Percentiles rank a stretch among this genome's conserved stretches.
These are phyloP conservation scores for Micronycteris hirsuta DNA, from an alignment of 2,113 vertebrate species.

Conservation along the genomic window DNA sequence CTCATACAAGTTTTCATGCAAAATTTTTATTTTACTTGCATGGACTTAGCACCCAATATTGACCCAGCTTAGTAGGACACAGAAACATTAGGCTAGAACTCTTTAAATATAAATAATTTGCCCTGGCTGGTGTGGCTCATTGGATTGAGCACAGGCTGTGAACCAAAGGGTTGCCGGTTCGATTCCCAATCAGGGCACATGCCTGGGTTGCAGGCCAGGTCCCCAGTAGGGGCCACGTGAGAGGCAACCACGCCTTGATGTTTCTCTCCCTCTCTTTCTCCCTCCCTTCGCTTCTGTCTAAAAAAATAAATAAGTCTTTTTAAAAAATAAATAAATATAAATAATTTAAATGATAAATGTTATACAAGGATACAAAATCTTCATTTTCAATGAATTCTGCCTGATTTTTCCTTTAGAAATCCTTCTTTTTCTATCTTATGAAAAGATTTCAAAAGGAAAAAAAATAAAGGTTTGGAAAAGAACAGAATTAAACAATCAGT, in stretches of 20 bases:
- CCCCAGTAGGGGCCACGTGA: too few species aligned
- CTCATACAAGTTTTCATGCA: neutral
- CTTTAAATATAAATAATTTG: constrained; percentile 15
- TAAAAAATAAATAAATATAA: too few species aligned
- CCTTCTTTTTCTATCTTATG: neutral
- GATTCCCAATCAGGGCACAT: too few species aligned
- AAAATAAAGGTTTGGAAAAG: neutral
- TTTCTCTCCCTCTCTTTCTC: too few species aligned
- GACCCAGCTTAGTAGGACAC: neutral
- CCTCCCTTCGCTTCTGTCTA: too few species aligned
- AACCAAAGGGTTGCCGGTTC: too few species aligned
- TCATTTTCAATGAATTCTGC: constrained; percentile 23
- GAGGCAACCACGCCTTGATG: too few species aligned
- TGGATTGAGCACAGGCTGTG: too few species aligned
- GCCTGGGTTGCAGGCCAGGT: too few species aligned
- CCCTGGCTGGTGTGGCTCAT: too few species aligned
- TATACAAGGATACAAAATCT: neutral
- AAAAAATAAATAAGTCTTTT: too few species aligned
- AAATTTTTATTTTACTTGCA: neutral
- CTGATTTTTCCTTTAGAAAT: constrained; percentile 24
- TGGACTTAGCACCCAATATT: neutral
- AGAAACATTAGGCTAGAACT: neutral
- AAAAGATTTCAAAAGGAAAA: neutral
- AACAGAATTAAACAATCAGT: neutral
- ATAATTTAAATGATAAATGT: constrained; percentile 41